Conservation (phyloP, 2,888 invertebrate species). For the Eilema griseolum region DNA sequence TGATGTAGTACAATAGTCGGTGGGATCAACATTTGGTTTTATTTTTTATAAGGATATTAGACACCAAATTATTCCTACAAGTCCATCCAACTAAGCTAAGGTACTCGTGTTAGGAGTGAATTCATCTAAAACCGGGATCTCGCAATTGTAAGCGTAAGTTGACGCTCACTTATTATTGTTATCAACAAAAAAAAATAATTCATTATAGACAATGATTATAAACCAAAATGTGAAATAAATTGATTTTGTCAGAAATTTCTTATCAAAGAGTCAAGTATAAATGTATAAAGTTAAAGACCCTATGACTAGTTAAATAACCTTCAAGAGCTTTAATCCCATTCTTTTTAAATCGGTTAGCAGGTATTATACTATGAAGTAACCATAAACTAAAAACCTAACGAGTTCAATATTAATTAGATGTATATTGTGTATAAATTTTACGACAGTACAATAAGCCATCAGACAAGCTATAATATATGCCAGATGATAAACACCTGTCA, state of each 20-base stretch:
- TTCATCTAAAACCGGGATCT: too few species aligned
- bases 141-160: too few species aligned
- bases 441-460: slow-evolving; percentile 27
- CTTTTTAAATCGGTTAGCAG: background rate
- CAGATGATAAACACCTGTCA: slow-evolving; percentile 32
- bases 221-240: background rate
- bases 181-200: too few species aligned
- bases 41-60: too few species aligned
- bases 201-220: background rate
- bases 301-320: background rate
- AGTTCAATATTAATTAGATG: slow-evolving; percentile 23
- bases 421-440: slow-evolving; percentile 22
- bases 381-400: slow-evolving; percentile 3
- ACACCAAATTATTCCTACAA: too few species aligned
- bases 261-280: background rate
- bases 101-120: too few species aligned
- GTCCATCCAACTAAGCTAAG: too few species aligned
- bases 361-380: background rate
- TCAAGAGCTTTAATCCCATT: background rate
- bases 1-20: too few species aligned
- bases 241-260: background rate
- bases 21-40: too few species aligned
- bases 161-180: too few species aligned
- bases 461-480: slow-evolving; percentile 31
- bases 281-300: background rate